Base-by-base conservation (phyloP, 2,888 invertebrate genomes). In the Dilophus febrilis region DNA sequence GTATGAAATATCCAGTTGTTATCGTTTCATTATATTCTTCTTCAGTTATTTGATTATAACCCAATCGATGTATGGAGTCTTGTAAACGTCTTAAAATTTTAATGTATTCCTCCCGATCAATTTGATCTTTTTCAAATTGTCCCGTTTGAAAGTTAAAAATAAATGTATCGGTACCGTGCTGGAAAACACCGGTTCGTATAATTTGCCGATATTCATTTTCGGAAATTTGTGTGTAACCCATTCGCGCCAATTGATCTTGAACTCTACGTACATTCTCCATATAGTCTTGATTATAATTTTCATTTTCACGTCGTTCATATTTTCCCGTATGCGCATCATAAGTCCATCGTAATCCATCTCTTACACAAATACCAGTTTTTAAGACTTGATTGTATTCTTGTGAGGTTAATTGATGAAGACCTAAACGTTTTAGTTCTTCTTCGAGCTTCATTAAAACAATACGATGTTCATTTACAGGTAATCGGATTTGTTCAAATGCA, bases 1-100 rank as follows among this genome's bases (percentile, higher is more conserved):
- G 30, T 11, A 35, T 26, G 19, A 40, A 36, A 19, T 3, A 2
- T 5, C 40, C 40, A 3, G 31, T 36, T 14, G 40, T 14, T 30
- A 40, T 40, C 4, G 40, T 40, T 29, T 28, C n/a, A 16, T 40
- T 40, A 10, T 30, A 35, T 30, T 40, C 40, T n/a, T 35, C 14
- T 10, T 36, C 36, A 12, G 19, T 36, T 28, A 40, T 30, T 16
- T 35, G 35, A 17, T 30, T 28, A 26, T 31, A 40, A 6, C 30
- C 35, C 30, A 31, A 8, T 2, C 11, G 22, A n/a, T 38, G 16
- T n/a, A 32, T 22, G 16, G 18, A 12, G 7, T 32, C 27, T 12
- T 26, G 30, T 10, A 38, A 26, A 14, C 26, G 19, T 6, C n/a
- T 16, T 5, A 27, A 17, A 27, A 31, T 32, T 2, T 4, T 10